A percentile compares a stretch with the other conserved stretches of the same genome.
Conservation (phyloP, 2,888 invertebrate genomes). For the Ferdinandea cuprea region DNA sequence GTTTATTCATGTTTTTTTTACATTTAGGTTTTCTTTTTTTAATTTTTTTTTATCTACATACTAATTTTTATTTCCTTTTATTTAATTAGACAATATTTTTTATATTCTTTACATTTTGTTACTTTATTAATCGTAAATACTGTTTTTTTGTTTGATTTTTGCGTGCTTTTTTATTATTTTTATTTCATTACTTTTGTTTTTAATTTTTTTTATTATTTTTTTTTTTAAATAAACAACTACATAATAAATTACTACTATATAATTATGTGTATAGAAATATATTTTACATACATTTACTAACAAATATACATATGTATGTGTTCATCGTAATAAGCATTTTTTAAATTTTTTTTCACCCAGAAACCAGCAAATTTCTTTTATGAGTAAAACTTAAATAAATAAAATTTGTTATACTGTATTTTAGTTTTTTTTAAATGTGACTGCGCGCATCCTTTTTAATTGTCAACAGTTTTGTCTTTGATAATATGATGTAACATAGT, state of each 20-base stretch:
- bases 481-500: slow-evolving; percentile 53
- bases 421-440: slow-evolving; percentile 27
- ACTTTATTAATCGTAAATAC: slow-evolving; percentile 67
- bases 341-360: slow-evolving; percentile 13
- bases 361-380: slow-evolving; percentile 34
- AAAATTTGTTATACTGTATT: slow-evolving; percentile 19
- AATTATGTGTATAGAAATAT: too few relatives aligned
- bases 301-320: too few relatives aligned
- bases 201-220: slow-evolving; percentile 59
- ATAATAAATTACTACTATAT: slow-evolving; percentile 71
- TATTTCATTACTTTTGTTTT: slow-evolving; percentile 59
- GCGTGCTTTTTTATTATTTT: slow-evolving; percentile 52
- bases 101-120: slow-evolving; percentile 26
- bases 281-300: too few relatives aligned
- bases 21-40: slow-evolving; percentile 63
- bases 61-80: slow-evolving; percentile 48
- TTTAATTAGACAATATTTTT: slow-evolving; percentile 56
- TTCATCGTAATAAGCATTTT: slow-evolving; percentile 30
- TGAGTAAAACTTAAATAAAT: slow-evolving; percentile 39
- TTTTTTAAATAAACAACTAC: slow-evolving; percentile 75
- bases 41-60: slow-evolving; percentile 47
- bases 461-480: slow-evolving; percentile 59
- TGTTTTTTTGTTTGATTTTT: slow-evolving; percentile 70
- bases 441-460: slow-evolving; percentile 17
- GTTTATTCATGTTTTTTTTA: slow-evolving; percentile 64